Base-by-base conservation (phyloP, 2,797 vertebrate genomes). In the Coracias cyanogaster region DNA sequence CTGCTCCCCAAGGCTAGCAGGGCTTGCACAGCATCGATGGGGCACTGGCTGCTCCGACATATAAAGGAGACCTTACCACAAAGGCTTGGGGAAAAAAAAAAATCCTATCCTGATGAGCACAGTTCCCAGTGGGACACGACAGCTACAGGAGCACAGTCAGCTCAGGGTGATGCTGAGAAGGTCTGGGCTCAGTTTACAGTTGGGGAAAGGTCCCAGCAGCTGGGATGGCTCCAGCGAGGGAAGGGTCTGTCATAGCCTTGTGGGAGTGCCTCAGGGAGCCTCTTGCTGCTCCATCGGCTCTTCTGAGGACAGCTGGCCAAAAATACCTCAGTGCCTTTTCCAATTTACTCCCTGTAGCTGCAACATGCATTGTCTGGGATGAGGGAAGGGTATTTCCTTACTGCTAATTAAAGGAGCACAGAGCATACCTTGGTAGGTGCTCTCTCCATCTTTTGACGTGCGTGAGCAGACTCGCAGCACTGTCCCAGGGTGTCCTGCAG, bases 401-500 rank as follows among this genome's bases (percentile, higher is more conserved):
- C 39, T 24, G 37, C 64, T 48, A 52, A 35, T 12, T 37, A 33
- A 49, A 31, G 60, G 12, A 61, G 60, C 31, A 17, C 33, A 7
- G 43, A 46, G 51, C 2, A 1, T 6, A 5, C 43, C 43, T n/a
- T 9, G 37, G 54, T 24, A 13, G 54, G 35, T 33, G 52, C 58
- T 8, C 11, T 12, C 78, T 64, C 77, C 2, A 0, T 15, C 22
- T 52, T 5, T 18, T 29, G 41, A 12, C 2, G 0, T 2, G 9
- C 20, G 1, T 2, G n/a, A 37, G n/a, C 4, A 15, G 15, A 2
- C 15, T 35, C 5, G 3, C 31, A 15, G 41, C 0, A 7, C 45
- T 77, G 72, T 11, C 54, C 19, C 0, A 26, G 35, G 64, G 39
- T 9, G 37, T 25, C 54, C 76, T 13, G 70, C 78, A 61, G 60